phyloP scores from a whole-genome alignment of 2,113 vertebrate species.

The Nyctibius bracteatus region DNA sequence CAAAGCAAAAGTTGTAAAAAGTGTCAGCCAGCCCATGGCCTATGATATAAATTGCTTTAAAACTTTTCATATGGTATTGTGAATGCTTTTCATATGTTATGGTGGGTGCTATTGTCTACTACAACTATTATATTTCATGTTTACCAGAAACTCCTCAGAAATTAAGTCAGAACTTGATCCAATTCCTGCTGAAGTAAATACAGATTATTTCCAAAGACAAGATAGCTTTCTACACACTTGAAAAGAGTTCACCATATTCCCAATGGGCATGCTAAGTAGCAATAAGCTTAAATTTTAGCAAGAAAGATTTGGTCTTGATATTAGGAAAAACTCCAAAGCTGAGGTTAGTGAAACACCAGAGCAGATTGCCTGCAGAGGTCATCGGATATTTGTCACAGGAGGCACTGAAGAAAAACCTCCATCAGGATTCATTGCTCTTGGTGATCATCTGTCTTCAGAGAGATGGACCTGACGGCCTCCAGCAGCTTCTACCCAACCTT shows the following conservation, averaged over 20 bases:
- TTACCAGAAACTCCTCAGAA: neutral
- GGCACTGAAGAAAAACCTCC: neutral
- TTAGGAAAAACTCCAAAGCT: neutral
- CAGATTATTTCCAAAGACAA: neutral
- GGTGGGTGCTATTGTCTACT: neutral
- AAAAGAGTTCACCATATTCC: neutral
- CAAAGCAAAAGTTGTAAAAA: neutral
- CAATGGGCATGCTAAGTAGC: neutral
- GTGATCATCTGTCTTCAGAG: neutral
- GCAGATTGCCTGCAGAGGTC: neutral
- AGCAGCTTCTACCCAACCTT: neutral
- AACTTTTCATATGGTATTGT: neutral
- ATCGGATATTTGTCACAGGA: neutral
- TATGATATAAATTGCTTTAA: neutral
- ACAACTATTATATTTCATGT: neutral
- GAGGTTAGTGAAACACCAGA: neutral
- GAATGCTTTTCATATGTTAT: neutral
- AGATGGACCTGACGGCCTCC: neutral
- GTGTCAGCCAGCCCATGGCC: neutral
- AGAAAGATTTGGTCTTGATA: neutral
- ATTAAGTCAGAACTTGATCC: neutral
- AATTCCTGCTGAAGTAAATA: neutral
- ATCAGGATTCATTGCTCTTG: neutral
- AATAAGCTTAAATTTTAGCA: neutral
- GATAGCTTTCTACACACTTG: neutral